phyloP scores from a whole-genome alignment of 2,888 invertebrate species.

The Atrina japonica region DNA sequence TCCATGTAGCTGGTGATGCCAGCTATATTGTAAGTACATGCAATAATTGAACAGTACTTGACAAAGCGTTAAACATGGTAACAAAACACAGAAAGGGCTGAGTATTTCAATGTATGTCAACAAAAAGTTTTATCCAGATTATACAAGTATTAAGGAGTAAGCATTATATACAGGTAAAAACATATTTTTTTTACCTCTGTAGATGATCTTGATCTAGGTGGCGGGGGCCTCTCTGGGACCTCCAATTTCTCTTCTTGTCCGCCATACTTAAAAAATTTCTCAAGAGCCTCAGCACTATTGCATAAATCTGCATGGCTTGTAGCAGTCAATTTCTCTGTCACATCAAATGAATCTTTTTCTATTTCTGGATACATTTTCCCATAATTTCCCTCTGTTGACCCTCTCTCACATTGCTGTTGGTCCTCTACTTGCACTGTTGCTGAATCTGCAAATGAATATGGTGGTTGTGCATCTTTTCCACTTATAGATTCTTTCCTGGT shows the following conservation, averaged over 20 bases:
- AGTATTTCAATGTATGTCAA: too few species aligned
- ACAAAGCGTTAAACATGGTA: too few species aligned
- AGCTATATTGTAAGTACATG: too few species aligned
- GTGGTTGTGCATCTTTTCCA: background rate
- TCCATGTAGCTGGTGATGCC: too few species aligned
- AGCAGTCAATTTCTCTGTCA: background rate
- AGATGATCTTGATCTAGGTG: background rate
- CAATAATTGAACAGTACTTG: too few species aligned
- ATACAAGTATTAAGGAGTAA: too few species aligned
- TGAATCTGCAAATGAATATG: background rate
- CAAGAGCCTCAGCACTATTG: constrained; percentile 22
- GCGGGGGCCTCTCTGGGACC: constrained; percentile 13
- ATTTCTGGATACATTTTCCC: background rate
- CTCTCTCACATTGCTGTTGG: background rate
- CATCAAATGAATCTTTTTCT: constrained; percentile 10
- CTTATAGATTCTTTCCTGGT: constrained; percentile 64
- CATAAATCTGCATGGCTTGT: background rate
- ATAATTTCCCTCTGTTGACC: background rate
- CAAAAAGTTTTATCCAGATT: too few species aligned
- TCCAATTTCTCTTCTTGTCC: background rate
- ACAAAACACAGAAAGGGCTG: too few species aligned
- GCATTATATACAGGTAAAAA: too few species aligned
- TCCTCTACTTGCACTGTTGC: background rate
- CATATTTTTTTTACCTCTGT: constrained; percentile 8
- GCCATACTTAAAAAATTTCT: constrained; percentile 16